Conservation (phyloP, 2,888 invertebrate species). For the Amphimallon solstitiale region DNA sequence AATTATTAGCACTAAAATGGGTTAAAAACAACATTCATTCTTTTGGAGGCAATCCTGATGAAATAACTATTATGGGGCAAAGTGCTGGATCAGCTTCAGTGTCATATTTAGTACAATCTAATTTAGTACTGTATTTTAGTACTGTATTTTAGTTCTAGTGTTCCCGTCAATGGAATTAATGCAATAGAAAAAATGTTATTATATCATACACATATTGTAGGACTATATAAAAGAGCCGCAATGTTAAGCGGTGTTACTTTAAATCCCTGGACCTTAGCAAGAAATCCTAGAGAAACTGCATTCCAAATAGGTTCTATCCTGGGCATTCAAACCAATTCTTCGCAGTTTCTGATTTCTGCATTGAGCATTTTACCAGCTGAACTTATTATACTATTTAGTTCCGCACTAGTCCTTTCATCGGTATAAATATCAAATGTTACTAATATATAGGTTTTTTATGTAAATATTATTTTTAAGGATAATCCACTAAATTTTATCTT, state of each 20-base stretch:
- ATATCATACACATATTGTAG: conserved; percentile 59
- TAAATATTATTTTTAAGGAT: no score
- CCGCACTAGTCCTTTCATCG: neutral
- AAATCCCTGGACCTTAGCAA: conserved; percentile 68
- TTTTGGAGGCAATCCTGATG: conserved; percentile 7
- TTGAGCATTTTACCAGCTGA: conserved; percentile 42
- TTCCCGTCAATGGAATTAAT: no score
- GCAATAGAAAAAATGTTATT: conserved; percentile 8
- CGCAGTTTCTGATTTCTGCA: conserved; percentile 41
- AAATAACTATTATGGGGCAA: conserved; percentile 9
- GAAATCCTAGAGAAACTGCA: conserved; percentile 71
- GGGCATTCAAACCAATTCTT: conserved; percentile 57
- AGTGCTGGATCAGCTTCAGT: neutral
- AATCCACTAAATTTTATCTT: no score
- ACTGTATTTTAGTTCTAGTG: neutral
- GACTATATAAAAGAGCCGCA: conserved; percentile 71
- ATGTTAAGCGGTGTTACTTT: conserved; percentile 78
- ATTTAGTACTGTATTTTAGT: conserved; percentile 61
- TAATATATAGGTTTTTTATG: no score
- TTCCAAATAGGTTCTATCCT: conserved; percentile 69
- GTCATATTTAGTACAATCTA: conserved; percentile 58
- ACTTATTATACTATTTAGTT: neutral
- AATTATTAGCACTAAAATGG: conserved; percentile 2
- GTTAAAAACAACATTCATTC: neutral
- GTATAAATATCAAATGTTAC: no score